Percentiles rank a stretch among this genome's conserved stretches.
These are phyloP conservation scores for Andrena bucephala DNA, from an alignment of 2,888 invertebrate genomes.

Conservation along the genomic window DNA sequence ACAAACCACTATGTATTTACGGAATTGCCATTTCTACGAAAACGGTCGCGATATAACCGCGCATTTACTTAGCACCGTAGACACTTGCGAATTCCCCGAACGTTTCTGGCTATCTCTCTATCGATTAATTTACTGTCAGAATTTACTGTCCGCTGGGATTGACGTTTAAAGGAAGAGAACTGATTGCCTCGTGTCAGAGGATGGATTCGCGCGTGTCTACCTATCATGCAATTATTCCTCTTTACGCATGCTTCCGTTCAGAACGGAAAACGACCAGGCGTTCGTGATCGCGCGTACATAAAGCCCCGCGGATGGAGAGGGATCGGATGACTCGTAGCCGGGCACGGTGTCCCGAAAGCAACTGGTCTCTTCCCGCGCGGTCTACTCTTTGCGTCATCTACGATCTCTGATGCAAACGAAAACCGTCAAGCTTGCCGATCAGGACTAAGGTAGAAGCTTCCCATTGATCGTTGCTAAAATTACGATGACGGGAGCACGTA, in stretches of 20 bases:
- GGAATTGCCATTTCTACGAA: background rate
- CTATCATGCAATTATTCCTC: conserved; percentile 56
- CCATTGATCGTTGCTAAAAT: conserved; percentile 65
- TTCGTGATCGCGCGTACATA: background rate
- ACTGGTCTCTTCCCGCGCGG: conserved; percentile 7
- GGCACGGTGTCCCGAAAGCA: background rate
- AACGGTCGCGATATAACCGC: conserved; percentile 13
- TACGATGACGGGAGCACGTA: conserved; percentile 36
- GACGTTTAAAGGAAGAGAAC: too few species aligned
- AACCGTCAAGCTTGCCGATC: conserved; percentile 6
- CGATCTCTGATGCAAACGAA: background rate
- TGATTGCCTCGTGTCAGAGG: background rate
- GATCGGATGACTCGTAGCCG: background rate
- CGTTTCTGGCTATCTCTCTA: background rate
- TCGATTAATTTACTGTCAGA: background rate
- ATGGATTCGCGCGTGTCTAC: conserved; percentile 34
- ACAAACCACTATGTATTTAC: conserved; percentile 36
- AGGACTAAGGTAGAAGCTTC: conserved; percentile 54
- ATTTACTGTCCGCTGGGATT: background rate
- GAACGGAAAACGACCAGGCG: conserved; percentile 50
- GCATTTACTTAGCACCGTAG: conserved; percentile 5
- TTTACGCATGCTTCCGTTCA: conserved; percentile 51
- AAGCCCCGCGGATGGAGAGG: background rate
- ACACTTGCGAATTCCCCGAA: conserved; percentile 39
- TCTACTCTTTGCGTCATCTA: conserved; percentile 10